These are phyloP conservation scores for Hypsopygia costalis DNA, from an alignment of 2,888 invertebrate genomes.

Conservation along the genomic window DNA sequence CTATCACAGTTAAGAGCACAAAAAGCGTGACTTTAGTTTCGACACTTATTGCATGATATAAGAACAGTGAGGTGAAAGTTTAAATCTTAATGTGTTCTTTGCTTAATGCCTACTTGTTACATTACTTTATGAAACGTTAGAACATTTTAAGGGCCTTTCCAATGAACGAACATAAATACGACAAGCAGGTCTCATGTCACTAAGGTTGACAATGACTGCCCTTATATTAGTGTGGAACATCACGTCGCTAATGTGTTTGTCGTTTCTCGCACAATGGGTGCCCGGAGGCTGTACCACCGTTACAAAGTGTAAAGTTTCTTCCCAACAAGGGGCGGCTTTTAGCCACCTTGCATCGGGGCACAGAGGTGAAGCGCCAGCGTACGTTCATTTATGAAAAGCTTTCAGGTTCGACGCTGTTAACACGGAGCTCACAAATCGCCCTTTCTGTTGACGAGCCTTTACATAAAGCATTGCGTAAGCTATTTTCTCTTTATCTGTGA, in stretches of 20 bases:
- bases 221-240: slow-evolving; percentile 8
- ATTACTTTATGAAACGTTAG: no score
- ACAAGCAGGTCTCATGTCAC: no score
- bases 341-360: slow-evolving; percentile 42
- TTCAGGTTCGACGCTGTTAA: slow-evolving; percentile 64
- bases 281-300: slow-evolving; percentile 33
- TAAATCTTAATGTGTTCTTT: no score
- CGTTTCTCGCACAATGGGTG: slow-evolving; percentile 20
- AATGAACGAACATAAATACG: no score
- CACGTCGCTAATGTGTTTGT: slow-evolving; percentile 20
- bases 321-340: slow-evolving; percentile 54
- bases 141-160: no score
- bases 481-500: slow-evolving; percentile 42
- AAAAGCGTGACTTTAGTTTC: no score
- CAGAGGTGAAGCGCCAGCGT: slow-evolving; percentile 46
- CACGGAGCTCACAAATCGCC: slow-evolving; percentile 65
- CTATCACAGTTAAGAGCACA: no score
- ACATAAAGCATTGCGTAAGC: slow-evolving; percentile 67
- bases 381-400: slow-evolving; percentile 73
- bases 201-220: background rate
- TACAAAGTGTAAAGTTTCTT: slow-evolving; percentile 53
- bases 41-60: no score
- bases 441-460: slow-evolving; percentile 57
- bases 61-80: no score
- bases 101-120: no score